Conservation (phyloP, 2,888 invertebrate species). For the Dromius quadrimaculatus region DNA sequence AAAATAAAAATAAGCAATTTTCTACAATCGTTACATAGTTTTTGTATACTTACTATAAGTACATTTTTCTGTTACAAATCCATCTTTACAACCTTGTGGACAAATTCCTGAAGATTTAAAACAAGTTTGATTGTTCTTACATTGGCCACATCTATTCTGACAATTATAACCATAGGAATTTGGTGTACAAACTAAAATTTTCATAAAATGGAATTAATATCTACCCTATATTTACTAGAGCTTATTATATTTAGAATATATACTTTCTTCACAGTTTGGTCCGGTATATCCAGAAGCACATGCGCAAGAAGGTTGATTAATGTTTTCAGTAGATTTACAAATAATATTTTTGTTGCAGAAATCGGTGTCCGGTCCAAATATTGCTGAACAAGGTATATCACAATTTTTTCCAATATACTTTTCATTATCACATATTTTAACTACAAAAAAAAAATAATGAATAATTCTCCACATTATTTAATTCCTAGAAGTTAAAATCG, state of each 20-base stretch:
- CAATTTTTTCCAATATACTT: constrained; percentile 54
- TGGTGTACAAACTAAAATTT: constrained; percentile 54
- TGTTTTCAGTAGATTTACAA: constrained; percentile 50
- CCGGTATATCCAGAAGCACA: constrained; percentile 57
- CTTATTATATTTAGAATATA: too few species aligned
- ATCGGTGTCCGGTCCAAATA: constrained; percentile 34
- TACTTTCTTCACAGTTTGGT: constrained; percentile 47
- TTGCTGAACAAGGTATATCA: constrained; percentile 53
- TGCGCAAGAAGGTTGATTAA: constrained; percentile 49
- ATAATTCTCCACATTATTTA: too few species aligned
- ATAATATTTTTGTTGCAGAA: constrained; percentile 55
- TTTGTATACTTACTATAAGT: background rate
- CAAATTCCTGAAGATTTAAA: constrained; percentile 22
- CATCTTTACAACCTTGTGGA: constrained; percentile 9
- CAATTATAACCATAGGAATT: constrained; percentile 59
- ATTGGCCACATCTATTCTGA: constrained; percentile 56
- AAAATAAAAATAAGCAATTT: background rate
- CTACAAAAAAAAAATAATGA: background rate
- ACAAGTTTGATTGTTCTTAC: constrained; percentile 39
- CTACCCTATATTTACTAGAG: too few species aligned
- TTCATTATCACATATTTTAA: constrained; percentile 12
- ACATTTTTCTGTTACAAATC: constrained; percentile 30
- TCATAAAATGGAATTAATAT: background rate
- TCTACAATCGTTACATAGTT: background rate
- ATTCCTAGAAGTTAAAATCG: too few species aligned